phyloP scores from a whole-genome alignment of 2,888 invertebrate genomes.

The Diarsia rubi region DNA sequence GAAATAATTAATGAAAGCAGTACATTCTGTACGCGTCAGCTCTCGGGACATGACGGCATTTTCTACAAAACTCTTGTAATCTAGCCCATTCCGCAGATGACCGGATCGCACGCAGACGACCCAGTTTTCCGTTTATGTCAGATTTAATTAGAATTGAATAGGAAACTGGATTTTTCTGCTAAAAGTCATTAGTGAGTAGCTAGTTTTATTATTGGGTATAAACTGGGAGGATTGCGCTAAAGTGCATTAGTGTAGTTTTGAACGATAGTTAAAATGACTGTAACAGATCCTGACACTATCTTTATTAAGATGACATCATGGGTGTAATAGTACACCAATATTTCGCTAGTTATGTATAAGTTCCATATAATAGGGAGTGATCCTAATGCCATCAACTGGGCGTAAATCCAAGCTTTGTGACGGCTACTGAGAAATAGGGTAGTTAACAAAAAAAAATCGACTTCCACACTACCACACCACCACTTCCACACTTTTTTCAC shows the following conservation, averaged over 20 bases:
- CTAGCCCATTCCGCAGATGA: conserved; percentile 61
- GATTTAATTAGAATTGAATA: conserved; percentile 69
- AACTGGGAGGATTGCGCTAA: conserved; percentile 1
- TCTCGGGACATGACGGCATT: conserved; percentile 55
- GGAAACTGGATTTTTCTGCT: conserved; percentile 51
- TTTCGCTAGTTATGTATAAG: too few species aligned
- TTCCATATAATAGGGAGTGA: too few species aligned
- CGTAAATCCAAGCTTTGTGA: too few species aligned
- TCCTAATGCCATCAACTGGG: too few species aligned
- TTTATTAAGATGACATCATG: too few species aligned
- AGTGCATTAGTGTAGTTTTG: background rate
- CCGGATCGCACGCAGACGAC: conserved; percentile 64
- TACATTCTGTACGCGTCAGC: conserved; percentile 39
- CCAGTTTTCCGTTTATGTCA: conserved; percentile 59
- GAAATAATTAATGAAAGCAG: conserved; percentile 64
- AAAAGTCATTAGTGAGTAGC: conserved; percentile 18
- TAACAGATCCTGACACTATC: too few species aligned
- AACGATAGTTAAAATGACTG: too few species aligned
- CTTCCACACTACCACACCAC: too few species aligned
- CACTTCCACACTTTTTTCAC: too few species aligned
- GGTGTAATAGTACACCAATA: too few species aligned
- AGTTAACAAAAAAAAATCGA: too few species aligned
- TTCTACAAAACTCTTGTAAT: conserved; percentile 62
- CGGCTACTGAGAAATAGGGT: too few species aligned
- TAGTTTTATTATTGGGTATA: conserved; percentile 23